A percentile compares a stretch with the other conserved stretches of the same genome.
Conservation (phyloP, 2,888 invertebrate species). For the Acrocyrtus sp. region DNA sequence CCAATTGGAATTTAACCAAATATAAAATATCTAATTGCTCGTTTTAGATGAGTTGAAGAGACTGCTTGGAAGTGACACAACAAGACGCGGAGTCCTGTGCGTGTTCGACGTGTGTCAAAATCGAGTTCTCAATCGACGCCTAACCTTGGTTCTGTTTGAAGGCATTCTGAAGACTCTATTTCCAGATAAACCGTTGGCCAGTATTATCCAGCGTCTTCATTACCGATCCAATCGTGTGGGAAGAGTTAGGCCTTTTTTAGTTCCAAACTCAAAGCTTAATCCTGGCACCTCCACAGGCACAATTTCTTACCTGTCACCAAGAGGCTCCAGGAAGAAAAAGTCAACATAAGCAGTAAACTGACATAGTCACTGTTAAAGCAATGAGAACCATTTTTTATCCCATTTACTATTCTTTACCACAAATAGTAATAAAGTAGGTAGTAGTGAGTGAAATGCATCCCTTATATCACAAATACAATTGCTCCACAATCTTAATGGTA, state of each 20-base stretch:
- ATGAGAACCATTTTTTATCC: too few relatives aligned
- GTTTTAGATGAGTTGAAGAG: conserved; percentile 85
- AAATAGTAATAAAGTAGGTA: too few relatives aligned
- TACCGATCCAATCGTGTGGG: conserved; percentile 66
- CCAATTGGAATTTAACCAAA: not conserved
- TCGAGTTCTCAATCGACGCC: conserved; percentile 83
- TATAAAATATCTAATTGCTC: not conserved
- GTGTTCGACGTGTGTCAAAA: conserved; percentile 91
- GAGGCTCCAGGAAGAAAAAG: conserved; percentile 57
- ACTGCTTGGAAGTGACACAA: conserved; percentile 89
- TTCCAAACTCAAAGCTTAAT: conserved; percentile 47
- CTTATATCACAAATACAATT: too few relatives aligned
- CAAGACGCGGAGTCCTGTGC: conserved; percentile 81
- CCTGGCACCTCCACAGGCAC: conserved; percentile 22
- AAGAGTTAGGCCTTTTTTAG: conserved; percentile 59
- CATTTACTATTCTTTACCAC: too few relatives aligned
- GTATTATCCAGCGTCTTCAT: conserved; percentile 79
- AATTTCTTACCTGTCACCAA: conserved; percentile 56
- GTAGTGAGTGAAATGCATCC: too few relatives aligned
- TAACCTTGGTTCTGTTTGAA: conserved; percentile 85
- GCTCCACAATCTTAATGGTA: too few relatives aligned
- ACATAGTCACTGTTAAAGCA: too few relatives aligned
- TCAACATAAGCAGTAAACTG: conserved; percentile 6
- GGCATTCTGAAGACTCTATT: conserved; percentile 82
- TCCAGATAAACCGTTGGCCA: conserved; percentile 79